Conservation (phyloP, 2,797 vertebrate genomes). For the Moxostoma hubbsi region DNA sequence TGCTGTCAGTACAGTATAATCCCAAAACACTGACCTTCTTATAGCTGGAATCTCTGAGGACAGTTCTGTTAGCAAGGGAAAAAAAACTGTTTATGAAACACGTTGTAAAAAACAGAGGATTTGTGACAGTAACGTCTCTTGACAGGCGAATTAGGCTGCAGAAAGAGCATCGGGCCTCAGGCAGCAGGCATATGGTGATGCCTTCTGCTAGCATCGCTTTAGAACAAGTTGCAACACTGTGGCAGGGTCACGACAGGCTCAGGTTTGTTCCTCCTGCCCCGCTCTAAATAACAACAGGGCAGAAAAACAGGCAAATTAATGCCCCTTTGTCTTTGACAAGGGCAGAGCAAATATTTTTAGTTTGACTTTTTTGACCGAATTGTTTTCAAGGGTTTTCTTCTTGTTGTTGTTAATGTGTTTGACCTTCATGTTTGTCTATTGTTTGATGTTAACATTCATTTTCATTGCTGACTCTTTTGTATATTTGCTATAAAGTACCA, state of each 20-base stretch:
- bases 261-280: slow-evolving; percentile 80
- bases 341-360: slow-evolving; percentile 53
- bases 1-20: not conserved
- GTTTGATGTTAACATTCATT: slow-evolving; percentile 9
- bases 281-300: slow-evolving; percentile 78
- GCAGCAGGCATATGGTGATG: slow-evolving; percentile 91
- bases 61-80: slow-evolving; percentile 55
- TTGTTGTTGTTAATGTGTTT: slow-evolving; percentile 6
- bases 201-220: slow-evolving; percentile 88
- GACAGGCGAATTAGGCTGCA: slow-evolving; percentile 94
- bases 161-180: slow-evolving; percentile 92
- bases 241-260: slow-evolving; percentile 80
- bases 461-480: not conserved
- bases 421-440: slow-evolving; percentile 20
- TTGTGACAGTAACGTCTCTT: slow-evolving; percentile 90
- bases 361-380: slow-evolving; percentile 46
- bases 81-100: slow-evolving; percentile 76
- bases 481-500: not conserved
- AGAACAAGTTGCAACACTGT: slow-evolving; percentile 84
- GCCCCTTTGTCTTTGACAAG: slow-evolving; percentile 59
- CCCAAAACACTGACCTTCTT: slow-evolving; percentile 30
- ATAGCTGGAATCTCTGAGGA: slow-evolving; percentile 62
- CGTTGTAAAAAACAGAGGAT: slow-evolving; percentile 69
- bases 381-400: slow-evolving; percentile 21
- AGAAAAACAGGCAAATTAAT: slow-evolving; percentile 44